Evolutionary conservation across 2,113 vertebrate species (phyloP), one percentile per base, ranked within the genome.

Genomic region (Sprattus sprattus): DNA sequence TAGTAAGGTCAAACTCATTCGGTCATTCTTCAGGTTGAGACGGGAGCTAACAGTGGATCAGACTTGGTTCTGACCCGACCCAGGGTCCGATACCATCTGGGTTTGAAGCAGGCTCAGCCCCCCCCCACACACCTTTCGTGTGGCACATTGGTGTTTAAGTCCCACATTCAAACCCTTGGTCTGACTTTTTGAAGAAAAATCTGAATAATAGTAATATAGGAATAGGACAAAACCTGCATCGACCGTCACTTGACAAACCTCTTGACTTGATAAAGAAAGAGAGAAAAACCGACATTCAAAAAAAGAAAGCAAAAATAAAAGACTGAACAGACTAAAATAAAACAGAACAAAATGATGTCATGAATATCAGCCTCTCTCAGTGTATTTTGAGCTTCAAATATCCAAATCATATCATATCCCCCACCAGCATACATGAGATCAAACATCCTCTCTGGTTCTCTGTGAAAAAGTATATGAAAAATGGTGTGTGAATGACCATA

Each of bases 191-290:
- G 28, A 11, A 78, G 39, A 13, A 39, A 16, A 32, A 78, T 13
- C 4, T 44, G 10, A 78, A 78, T 44, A 44, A 67, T 67, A 28
- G 64, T 32, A 32, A 15, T 78, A n/a, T 81, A 85, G 88, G 85
- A 85, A 90, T 85, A 5, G 67, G 52, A 82, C 88, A 89, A 87
- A 81, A 25, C 85, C 84, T 86, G 89, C 78, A 84, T 80, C 16
- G 57, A 88, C 83, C 67, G 44, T 52, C 39, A 86, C 82, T 83
- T 81, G 83, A 87, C 67, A 82, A 46, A 85, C 20, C 47, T 83
- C 39, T 32, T 49, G n/a, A 81, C 46, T 84, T 1, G 10, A 20
- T 44, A 25, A 25, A 57, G 44, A 18, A 54, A 54, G 4, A 28
- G 45, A 82, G 2, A 25, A 50, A 60, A 22, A 20, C 54, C 22